Percentiles rank a stretch among this genome's conserved stretches.
These are phyloP conservation scores for Erethizon dorsatum DNA, from an alignment of 2,797 vertebrate species.

Conservation along the genomic window DNA sequence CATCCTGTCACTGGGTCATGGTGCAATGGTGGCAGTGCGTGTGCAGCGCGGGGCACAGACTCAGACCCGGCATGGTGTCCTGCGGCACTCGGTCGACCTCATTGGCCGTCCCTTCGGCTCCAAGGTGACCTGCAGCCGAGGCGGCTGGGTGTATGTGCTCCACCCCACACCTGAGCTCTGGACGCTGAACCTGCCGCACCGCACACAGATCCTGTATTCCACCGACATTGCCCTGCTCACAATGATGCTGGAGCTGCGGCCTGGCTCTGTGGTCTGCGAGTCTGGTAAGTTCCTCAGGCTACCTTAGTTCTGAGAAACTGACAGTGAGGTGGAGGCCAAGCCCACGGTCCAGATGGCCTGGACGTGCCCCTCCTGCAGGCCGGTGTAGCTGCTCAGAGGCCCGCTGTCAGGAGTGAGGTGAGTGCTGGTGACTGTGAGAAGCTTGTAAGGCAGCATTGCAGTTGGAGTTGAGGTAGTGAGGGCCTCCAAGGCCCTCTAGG, in stretches of 20 bases:
- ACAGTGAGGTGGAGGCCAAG: background rate
- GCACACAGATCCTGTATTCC: conserved; percentile 98
- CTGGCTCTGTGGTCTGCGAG: conserved; percentile 97
- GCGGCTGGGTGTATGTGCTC: conserved; percentile 97
- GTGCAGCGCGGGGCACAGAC: conserved; percentile 95
- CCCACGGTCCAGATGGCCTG: background rate
- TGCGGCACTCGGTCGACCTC: conserved; percentile 96
- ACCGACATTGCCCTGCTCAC: conserved; percentile 98
- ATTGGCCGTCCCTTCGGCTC: conserved; percentile 96
- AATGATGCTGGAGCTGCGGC: conserved; percentile 98
- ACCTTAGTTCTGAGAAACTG: background rate
- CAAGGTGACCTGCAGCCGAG: conserved; percentile 97
- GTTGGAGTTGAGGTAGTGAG: background rate
- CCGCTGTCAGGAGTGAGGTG: background rate
- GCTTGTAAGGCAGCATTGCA: background rate
- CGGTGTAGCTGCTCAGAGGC: accelerated
- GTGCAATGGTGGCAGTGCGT: conserved; percentile 95
- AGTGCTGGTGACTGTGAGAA: background rate
- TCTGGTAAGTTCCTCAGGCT: conserved; percentile 92
- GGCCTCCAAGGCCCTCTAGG: background rate
- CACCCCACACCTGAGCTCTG: conserved; percentile 98
- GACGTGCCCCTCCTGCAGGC: background rate
- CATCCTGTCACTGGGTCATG: conserved; percentile 95
- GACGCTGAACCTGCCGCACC: conserved; percentile 97
- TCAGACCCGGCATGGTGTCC: conserved; percentile 96